Conservation (phyloP, 1,140 invertebrate genomes). For the Polyergus mexicanus region DNA sequence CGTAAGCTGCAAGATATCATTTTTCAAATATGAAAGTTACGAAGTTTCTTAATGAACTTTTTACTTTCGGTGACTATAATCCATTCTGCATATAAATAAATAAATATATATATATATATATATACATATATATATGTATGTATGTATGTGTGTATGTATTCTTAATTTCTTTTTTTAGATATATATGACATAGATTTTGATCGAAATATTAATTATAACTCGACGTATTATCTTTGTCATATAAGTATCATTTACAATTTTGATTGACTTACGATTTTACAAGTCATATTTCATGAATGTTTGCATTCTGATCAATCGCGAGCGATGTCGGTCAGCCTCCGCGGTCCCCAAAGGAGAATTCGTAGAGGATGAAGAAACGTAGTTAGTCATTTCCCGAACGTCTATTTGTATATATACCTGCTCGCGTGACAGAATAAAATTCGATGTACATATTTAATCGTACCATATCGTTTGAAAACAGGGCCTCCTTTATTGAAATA, state of each 20-base stretch:
- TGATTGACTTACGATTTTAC: conserved; percentile 27
- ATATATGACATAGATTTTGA: not conserved
- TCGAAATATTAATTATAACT: not conserved
- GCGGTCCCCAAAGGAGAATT: conserved; percentile 13
- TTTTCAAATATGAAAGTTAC: not conserved
- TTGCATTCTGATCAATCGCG: not conserved
- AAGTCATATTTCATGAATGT: conserved; percentile 4
- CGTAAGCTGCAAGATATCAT: not conserved
- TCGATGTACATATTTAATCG: conserved; percentile 85
- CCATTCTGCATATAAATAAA: no score
- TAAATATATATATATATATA: no score
- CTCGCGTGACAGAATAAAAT: conserved; percentile 84
- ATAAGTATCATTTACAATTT: not conserved
- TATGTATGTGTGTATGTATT: no score
- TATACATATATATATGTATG: no score
- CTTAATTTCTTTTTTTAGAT: not conserved
- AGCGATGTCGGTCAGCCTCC: conserved; percentile 51
- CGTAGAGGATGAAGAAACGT: conserved; percentile 70
- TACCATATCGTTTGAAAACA: conserved; percentile 66
- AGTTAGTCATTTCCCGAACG: conserved; percentile 76
- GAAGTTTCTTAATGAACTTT: not conserved
- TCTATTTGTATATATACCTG: conserved; percentile 86
- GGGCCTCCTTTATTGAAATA: conserved; percentile 50
- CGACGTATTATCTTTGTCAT: not conserved
- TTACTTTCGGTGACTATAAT: not conserved